Base-by-base conservation (phyloP, 30 jellyfish, hydroid and myxozoan species). In the Pelagia noctiluca region DNA sequence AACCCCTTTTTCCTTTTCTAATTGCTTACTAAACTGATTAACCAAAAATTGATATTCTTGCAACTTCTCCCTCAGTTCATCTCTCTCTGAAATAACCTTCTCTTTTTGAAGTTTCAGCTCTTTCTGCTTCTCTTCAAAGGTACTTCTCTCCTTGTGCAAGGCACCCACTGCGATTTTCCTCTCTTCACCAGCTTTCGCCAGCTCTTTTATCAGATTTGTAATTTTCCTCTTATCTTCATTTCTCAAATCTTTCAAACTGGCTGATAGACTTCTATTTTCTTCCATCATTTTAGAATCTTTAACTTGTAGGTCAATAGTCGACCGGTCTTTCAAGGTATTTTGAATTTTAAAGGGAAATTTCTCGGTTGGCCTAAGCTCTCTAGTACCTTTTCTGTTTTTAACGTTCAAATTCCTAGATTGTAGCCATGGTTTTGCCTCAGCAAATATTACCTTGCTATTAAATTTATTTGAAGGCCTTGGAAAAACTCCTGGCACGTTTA, bases 151-250 rank as follows among this genome's bases (percentile, higher is more conserved):
- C 64, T 68, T 38, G 37, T 82, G 88, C 75, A 89, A 30, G 42
- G 80, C 70, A 18, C 53, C 69, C 18, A 89, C 80, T 1, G 97
- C 97, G 2, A 72, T 3, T 71, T 82, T 84, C 16, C 89, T 82
- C 11, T 89, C 97, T 52, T 89, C 97, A 16, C 97, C 97, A 25
- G 87, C 88, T 75, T 76, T 81, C 12, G 97, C 97, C 64, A 89
- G 97, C 35, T 89, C 97, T 65, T 89, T 80, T 19, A 89, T 89
- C 71, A 89, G 63, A 74, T 89, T 89, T 8, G 97, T 88, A 35
- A 89, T 89, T 28, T 81, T 65, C 48, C 46, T 70, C 63, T 83
- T 83, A 46, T 83, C 93, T 47, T 83, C 82, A 42, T 48, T 31
- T 2, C 87, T 22, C 5, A 83, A 30, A 33, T 83, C 93, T 38